Conservation (phyloP, 2,113 vertebrate species). For the Plotosus lineatus region DNA sequence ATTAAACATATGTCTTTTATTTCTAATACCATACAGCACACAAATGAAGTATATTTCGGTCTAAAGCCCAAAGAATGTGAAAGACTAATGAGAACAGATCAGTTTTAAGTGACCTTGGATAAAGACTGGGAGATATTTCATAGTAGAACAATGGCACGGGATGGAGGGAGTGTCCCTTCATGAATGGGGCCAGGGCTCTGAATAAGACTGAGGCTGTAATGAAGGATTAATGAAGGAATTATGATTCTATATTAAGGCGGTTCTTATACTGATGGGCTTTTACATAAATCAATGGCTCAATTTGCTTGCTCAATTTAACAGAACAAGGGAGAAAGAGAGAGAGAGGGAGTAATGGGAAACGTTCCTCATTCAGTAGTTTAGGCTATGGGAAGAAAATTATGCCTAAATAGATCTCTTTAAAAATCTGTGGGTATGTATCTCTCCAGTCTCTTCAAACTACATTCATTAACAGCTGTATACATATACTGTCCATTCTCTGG, state of each 20-base stretch:
- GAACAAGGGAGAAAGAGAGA: conserved; percentile 32
- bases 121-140: conserved; percentile 66
- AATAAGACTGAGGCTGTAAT: conserved; percentile 75
- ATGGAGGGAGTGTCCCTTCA: conserved; percentile 58
- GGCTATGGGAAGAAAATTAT: background rate
- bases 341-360: conserved; percentile 34
- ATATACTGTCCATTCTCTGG: conserved; percentile 7
- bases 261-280: conserved; percentile 75
- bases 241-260: conserved; percentile 77
- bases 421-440: background rate
- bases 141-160: conserved; percentile 64
- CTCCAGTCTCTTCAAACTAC: background rate
- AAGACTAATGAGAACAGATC: conserved; percentile 73
- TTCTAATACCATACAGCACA: conserved; percentile 68
- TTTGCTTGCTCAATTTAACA: conserved; percentile 58
- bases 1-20: conserved; percentile 79
- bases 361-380: background rate
- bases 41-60: conserved; percentile 71
- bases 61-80: conserved; percentile 56
- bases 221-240: conserved; percentile 76
- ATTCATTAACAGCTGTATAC: background rate
- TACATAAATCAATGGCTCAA: conserved; percentile 70
- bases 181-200: conserved; percentile 57
- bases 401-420: background rate
- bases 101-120: conserved; percentile 63